Evolutionary conservation across 2,888 invertebrate genomes (phyloP), one percentile per base, ranked within the genome.

Genomic region (Malthinus flaveolus): DNA sequence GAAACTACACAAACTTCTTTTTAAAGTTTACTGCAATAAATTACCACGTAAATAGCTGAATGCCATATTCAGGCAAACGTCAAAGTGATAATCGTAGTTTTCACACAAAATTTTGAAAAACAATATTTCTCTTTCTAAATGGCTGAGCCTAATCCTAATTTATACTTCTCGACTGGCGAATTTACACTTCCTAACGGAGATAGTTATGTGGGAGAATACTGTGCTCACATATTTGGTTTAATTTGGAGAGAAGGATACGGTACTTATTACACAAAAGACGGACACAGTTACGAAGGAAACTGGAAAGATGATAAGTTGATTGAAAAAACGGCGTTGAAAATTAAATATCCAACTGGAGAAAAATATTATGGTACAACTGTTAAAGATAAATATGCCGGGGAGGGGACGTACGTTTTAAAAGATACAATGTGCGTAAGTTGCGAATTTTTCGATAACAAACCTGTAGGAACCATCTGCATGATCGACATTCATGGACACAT

Each of bases 171-270:
- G 7, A 66, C 73, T 7, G 83, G 79, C 0, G 70, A 73, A 45
- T 85, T 85, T 65, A 64, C 66, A 8, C 81, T 83, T 52, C 72
- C 77, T 0, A 87, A 86, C 42, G 85, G 84, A 0, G 87, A 87
- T 62, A 75, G 66, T 1, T 87, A 86, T 62, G 76, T 80, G 1
- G 87, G 87, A 0, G 80, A 72, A 48, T 87, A 82, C 66, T 82
- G 83, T 67, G 81, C 83, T 0, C 82, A 82, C 71, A 80, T 81
- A 63, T 82, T 79, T 62, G 83, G 78, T 2, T 37, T 74, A 36
- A 65, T 76, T 37, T 79, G 78, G 78, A 66, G 78, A 49, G 76
- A 78, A 70, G 79, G 77, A 9, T 45, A 49, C 1, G 87, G 87
- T 7, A 73, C 75, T 8, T 87, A 87, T 65, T 79, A 68, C 1